phyloP scores from a whole-genome alignment of 2,113 vertebrate species.

The Struthio camelus region DNA sequence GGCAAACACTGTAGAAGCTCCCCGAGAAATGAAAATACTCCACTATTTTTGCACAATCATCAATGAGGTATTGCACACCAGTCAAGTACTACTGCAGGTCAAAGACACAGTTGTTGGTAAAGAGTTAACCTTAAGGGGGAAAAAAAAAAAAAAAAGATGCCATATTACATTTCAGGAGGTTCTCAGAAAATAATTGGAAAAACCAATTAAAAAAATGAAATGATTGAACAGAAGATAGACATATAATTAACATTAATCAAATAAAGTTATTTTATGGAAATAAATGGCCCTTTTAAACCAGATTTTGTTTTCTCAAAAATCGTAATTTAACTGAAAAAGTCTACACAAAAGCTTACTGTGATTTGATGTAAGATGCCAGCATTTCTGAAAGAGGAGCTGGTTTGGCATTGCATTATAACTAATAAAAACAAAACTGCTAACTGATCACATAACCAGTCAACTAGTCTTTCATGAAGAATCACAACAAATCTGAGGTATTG shows the following conservation, averaged over 20 bases:
- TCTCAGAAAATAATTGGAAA: background rate
- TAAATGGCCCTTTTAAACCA: background rate
- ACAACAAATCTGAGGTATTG: background rate
- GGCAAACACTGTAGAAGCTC: background rate
- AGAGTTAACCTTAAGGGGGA: background rate
- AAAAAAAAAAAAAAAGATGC: background rate
- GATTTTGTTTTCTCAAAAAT: background rate
- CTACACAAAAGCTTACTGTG: background rate
- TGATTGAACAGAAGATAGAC: background rate
- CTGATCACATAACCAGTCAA: background rate
- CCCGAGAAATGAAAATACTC: background rate
- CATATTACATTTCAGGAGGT: background rate
- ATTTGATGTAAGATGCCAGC: background rate
- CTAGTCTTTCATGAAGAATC: background rate
- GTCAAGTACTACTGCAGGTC: background rate
- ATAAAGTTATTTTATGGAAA: background rate
- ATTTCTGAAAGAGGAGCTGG: background rate
- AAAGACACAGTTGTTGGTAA: background rate
- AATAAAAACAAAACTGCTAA: background rate
- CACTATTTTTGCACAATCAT: background rate
- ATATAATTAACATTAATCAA: background rate
- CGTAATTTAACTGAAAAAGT: background rate
- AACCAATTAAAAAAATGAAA: background rate
- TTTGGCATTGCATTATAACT: background rate
- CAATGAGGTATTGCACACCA: background rate